phyloP scores from a whole-genome alignment of 2,888 invertebrate genomes.

The Macaria liturata region DNA sequence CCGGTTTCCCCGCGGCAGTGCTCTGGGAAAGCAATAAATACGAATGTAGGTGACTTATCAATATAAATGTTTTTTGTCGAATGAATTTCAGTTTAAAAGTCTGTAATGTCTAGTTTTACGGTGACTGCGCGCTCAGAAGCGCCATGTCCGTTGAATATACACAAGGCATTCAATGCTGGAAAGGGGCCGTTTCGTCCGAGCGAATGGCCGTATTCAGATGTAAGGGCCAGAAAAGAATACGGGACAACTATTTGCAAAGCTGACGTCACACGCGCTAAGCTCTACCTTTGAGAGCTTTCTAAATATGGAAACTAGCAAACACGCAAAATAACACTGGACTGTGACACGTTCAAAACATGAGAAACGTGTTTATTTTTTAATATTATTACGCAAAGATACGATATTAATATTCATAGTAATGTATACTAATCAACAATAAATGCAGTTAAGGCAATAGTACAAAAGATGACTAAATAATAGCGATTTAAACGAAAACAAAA shows the following conservation, averaged over 20 bases:
- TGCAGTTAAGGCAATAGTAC: no score
- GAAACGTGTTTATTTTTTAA: no score
- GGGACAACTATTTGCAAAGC: conserved; percentile 45
- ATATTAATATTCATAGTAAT: no score
- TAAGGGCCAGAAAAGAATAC: conserved; percentile 42
- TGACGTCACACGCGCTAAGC: conserved; percentile 39
- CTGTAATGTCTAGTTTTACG: conserved; percentile 20
- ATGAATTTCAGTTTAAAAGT: conserved; percentile 21
- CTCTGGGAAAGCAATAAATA: conserved; percentile 35
- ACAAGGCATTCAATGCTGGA: conserved; percentile 38
- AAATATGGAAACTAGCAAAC: conserved; percentile 26
- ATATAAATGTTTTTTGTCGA: conserved; percentile 23
- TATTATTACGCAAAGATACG: no score
- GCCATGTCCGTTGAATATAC: conserved; percentile 16
- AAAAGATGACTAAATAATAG: conserved; percentile 3
- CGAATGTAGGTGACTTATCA: conserved; percentile 30
- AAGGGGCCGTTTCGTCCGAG: conserved; percentile 42
- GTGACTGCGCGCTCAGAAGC: conserved; percentile 18
- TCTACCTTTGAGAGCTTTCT: conserved; percentile 35
- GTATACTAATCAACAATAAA: no score
- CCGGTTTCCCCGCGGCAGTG: conserved; percentile 30
- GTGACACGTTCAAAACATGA: no score
- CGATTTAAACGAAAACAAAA: conserved; percentile 2
- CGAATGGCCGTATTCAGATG: conserved; percentile 31
- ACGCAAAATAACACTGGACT: conserved; percentile 10